Conservation (phyloP, 1,140 invertebrate species). For the Lasioglossum baleicum region DNA sequence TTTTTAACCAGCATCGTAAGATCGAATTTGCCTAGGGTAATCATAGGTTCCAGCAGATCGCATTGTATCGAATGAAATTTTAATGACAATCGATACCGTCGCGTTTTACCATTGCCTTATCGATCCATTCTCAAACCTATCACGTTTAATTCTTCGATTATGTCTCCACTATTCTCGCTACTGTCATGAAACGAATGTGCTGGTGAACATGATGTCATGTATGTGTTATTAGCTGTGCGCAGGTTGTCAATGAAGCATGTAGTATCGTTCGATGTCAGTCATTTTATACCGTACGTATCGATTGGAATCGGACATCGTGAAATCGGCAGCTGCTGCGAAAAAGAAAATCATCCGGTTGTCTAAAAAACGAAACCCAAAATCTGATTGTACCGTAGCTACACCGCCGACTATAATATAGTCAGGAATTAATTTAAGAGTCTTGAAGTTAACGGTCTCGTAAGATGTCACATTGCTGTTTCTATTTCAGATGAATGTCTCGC, state of each 20-base stretch:
- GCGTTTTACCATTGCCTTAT: conserved; percentile 37
- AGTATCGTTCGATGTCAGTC: conserved; percentile 62
- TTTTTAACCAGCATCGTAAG: background rate
- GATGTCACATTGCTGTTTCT: too few relatives aligned
- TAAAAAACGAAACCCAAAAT: too few relatives aligned
- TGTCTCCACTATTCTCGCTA: conserved; percentile 50
- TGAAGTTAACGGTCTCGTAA: too few relatives aligned
- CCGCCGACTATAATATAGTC: too few relatives aligned
- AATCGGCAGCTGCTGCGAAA: too few relatives aligned
- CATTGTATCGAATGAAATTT: conserved; percentile 45
- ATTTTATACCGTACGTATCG: conserved; percentile 12
- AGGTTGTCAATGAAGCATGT: conserved; percentile 70
- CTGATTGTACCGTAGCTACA: too few relatives aligned
- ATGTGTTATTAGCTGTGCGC: conserved; percentile 58
- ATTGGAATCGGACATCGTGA: too few relatives aligned
- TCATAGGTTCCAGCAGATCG: conserved; percentile 77
- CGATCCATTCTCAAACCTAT: conserved; percentile 49
- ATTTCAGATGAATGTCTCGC: too few relatives aligned
- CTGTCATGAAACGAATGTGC: conserved; percentile 59
- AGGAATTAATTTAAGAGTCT: too few relatives aligned
- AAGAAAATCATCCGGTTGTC: background rate
- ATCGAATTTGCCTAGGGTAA: conserved; percentile 31
- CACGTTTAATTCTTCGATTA: conserved; percentile 42
- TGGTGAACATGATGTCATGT: conserved; percentile 59
- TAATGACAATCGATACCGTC: conserved; percentile 27